Percentiles rank a stretch among this genome's conserved stretches.
phyloP scores from a whole-genome alignment of 2,113 vertebrate species.

The Candoia aspera region DNA sequence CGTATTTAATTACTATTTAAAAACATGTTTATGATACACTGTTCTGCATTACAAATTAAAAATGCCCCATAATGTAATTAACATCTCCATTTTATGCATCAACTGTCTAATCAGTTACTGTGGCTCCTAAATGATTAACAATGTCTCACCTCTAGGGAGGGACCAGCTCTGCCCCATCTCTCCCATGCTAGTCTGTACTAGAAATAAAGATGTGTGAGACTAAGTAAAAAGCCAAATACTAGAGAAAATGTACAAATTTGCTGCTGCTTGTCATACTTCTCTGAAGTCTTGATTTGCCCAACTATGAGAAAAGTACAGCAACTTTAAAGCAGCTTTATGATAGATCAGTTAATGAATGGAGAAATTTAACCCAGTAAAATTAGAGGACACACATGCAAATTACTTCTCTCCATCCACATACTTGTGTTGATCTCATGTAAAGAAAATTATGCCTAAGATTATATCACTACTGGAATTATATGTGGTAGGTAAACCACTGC shows the following conservation, averaged over 20 bases:
- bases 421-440: not conserved
- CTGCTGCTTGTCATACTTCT: no score
- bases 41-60: constrained; percentile 14
- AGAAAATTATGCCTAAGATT: not conserved
- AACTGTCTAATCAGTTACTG: not conserved
- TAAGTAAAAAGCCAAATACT: not conserved
- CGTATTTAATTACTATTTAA: constrained; percentile 38
- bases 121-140: not conserved
- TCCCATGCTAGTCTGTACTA: not conserved
- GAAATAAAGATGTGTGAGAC: not conserved
- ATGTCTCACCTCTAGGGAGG: not conserved
- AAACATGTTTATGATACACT: constrained; percentile 26
- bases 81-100: constrained; percentile 4
- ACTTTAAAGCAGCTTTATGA: not conserved
- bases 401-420: not conserved
- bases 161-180: not conserved
- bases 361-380: not conserved
- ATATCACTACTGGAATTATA: not conserved
- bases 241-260: not conserved
- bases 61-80: constrained; percentile 14
- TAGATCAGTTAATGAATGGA: not conserved
- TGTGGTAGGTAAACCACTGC: not conserved
- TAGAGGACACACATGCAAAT: not conserved
- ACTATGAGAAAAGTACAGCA: not conserved
- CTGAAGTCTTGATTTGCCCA: not conserved